Evolutionary conservation across 2,113 vertebrate genomes (phyloP), one percentile per base, ranked within the genome.

Genomic region (Rhinichthys klamathensis): DNA sequence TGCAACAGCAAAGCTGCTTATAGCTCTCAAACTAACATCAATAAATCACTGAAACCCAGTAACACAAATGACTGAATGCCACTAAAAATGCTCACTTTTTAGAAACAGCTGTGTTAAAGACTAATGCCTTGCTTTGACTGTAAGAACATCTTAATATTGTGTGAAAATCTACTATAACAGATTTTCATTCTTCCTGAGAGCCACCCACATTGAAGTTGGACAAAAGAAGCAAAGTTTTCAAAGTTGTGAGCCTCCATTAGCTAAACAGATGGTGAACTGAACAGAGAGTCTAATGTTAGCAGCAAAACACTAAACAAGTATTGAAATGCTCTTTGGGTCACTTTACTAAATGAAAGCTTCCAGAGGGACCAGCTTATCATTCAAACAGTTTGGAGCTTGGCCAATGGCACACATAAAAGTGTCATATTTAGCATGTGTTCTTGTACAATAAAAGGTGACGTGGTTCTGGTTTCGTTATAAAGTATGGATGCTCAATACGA

Each of bases 311-410:
- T 80, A 75, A 84, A 82, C 35, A 46, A 85, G 76, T 77, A 54
- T 65, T 65, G 70, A 77, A 61, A 46, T 75, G 54, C 87, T 84
- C 72, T 86, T 74, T 83, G 67, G 70, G 76, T 86, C 67, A 87
- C 85, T 86, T 70, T 85, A 67, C 75, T 76, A 70, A 88, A 82
- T 84, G 74, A 90, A 88, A 76, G 80, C 44, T 61, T 69, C 87
- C 83, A 77, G 44, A 44, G 69, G 83, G 85, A 77, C 51, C 75
- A 35, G 73, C 79, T 65, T 79, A 83, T 87, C 76, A 77, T 56
- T 61, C 58, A 74, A n/a, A 75, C 69, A 0, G 21, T 27, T 65
- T 87, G 87, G 80, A 76, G 46, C 54, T 35, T 16, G 25, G 85
- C 83, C 83, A 88, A 72, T 10, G 18, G 25, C 9, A 61, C 80